These are phyloP conservation scores for Octonoba sinensis DNA, from an alignment of 2,888 invertebrate species.

Conservation along the genomic window DNA sequence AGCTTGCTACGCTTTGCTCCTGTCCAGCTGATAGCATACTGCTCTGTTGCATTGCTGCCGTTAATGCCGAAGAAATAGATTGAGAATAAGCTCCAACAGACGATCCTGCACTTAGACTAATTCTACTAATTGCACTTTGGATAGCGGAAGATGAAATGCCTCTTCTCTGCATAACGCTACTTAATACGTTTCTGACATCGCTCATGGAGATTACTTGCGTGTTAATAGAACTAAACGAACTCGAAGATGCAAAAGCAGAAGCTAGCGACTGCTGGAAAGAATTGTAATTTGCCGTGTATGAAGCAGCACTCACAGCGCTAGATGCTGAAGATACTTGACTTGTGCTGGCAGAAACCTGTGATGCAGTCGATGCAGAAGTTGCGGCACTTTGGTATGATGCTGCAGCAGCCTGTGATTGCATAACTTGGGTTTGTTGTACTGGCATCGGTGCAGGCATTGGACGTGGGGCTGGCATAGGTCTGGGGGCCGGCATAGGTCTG, in stretches of 20 bases:
- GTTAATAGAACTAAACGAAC: no score
- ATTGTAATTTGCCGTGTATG: no score
- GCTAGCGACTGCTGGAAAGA: no score
- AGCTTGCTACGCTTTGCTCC: neutral
- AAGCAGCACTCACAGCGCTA: neutral
- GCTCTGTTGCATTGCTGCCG: neutral
- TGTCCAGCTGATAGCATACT: neutral
- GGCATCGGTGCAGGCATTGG: neutral
- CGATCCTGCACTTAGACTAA: no score
- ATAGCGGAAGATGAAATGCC: no score
- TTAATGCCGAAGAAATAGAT: slow-evolving; percentile 11
- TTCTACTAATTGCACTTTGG: no score
- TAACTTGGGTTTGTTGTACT: neutral
- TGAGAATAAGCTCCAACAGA: neutral
- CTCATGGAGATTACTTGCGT: no score
- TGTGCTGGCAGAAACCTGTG: neutral
- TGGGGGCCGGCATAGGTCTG: slow-evolving; percentile 5
- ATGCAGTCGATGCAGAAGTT: neutral
- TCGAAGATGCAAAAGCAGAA: no score
- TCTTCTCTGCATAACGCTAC: no score
- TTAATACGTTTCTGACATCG: no score
- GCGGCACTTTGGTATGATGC: slow-evolving; percentile 8
- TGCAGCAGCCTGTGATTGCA: neutral
- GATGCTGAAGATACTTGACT: neutral
- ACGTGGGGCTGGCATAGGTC: neutral